Evolutionary conservation across 2,888 invertebrate genomes (phyloP), one percentile per base, ranked within the genome.

Genomic region (Erebia epiphron): DNA sequence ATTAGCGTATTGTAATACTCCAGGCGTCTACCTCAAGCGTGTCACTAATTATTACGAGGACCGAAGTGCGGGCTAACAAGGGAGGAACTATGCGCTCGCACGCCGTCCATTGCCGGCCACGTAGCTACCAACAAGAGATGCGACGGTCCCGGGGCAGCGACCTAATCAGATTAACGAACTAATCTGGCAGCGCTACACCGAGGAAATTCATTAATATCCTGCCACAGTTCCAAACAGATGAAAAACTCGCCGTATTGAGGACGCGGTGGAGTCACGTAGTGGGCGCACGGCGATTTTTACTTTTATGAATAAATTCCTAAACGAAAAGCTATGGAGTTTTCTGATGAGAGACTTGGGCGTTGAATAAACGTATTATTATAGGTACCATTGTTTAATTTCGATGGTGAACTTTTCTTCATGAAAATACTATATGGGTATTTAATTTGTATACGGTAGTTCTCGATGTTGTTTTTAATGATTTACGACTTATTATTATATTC

Each of bases 201-300:
- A 94, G 95, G 95, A 95, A 95, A 95, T 95, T 94, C 94, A 95
- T 94, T 95, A 94, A 95, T 95, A 95, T 95, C 95, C 95, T 95
- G 95, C 82, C 81, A 81, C 80, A 81, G 79, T 79, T 77, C 75
- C 76, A 80, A 80, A 80, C 80, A 77, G 83, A 86, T 83, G 84
- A 86, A 90, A 90, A 89, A 89, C 80, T 83, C 78, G 75, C 78
- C 76, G 75, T 69, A 68, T 71, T 71, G 69, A 67, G 75, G 65
- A 65, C 67, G 64, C 60, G 66, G 67, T 73, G 69, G 74, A 74
- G 75, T 74, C 70, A 69, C 73, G 71, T 69, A 68, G 70, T 68
- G 67, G 74, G 72, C 75, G 71, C 64, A 49, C 56, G 60, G 69
- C 66, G 61, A 71, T 69, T 76, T 75, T 78, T 77, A 70, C 73